Conservation (phyloP, 53 echinoderm and acorn worm species). For the Luidia sarsii region DNA sequence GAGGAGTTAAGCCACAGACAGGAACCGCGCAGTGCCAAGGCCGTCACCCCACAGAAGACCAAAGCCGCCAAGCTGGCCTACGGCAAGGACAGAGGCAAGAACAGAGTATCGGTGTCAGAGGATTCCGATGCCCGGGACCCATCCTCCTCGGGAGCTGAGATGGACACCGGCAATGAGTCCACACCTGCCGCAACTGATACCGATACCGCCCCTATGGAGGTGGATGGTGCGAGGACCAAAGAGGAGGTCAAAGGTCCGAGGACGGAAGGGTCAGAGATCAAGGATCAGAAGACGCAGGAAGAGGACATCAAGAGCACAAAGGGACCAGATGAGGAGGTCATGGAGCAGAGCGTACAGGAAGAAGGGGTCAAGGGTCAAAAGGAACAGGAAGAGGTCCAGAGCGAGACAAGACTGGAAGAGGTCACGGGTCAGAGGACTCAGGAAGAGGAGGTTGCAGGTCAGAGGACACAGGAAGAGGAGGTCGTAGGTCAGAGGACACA, state of each 20-base stretch:
- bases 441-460: too few relatives aligned
- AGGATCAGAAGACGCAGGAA: too few relatives aligned
- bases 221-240: neutral
- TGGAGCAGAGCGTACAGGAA: too few relatives aligned
- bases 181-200: neutral
- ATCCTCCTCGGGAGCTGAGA: conserved; percentile 23
- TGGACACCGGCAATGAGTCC: neutral
- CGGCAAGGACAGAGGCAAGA: conserved; percentile 40
- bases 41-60: neutral
- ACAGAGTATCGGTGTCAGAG: conserved; percentile 24
- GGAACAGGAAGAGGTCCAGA: too few relatives aligned
- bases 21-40: neutral
- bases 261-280: neutral
- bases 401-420: too few relatives aligned
- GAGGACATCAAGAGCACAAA: too few relatives aligned
- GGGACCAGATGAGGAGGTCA: too few relatives aligned
- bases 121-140: conserved; percentile 10
- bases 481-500: too few relatives aligned
- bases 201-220: conserved; percentile 22
- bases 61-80: conserved; percentile 19
- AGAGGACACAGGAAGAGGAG: too few relatives aligned
- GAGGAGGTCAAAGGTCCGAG: neutral
- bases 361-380: too few relatives aligned
- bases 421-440: too few relatives aligned
- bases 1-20: conserved; percentile 20